Conservation (phyloP, 2,888 invertebrate genomes). For the Agonopterix alstromeriana region DNA sequence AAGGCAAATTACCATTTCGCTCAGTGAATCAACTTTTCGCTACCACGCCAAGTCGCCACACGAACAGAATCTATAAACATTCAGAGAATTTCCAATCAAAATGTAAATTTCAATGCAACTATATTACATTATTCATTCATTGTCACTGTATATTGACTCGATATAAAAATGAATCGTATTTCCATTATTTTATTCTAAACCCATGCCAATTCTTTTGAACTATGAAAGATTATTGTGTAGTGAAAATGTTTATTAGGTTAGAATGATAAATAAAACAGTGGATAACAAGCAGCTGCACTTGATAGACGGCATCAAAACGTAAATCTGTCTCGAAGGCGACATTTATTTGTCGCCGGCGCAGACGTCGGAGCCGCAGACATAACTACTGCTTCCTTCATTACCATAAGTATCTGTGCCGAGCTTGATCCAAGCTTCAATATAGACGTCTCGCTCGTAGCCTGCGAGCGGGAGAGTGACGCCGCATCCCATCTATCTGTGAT, state of each 20-base stretch:
- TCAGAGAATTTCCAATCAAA: slow-evolving; percentile 58
- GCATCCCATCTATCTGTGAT: slow-evolving; percentile 1
- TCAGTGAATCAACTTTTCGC: slow-evolving; percentile 36
- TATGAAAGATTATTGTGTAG: not conserved
- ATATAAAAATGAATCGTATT: not conserved
- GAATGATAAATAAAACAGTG: not conserved
- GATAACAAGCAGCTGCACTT: slow-evolving; percentile 7
- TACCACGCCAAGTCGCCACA: slow-evolving; percentile 13
- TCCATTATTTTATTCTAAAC: not conserved
- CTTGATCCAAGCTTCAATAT: not conserved
- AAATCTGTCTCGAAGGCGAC: slow-evolving; percentile 21
- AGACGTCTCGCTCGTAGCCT: slow-evolving; percentile 1
- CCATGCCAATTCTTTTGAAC: no score
- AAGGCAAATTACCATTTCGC: slow-evolving; percentile 21
- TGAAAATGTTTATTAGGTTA: not conserved
- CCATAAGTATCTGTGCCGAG: slow-evolving; percentile 15
- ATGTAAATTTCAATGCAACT: slow-evolving; percentile 51
- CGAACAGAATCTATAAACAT: slow-evolving; percentile 30
- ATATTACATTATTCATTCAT: slow-evolving; percentile 34
- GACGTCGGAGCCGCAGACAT: slow-evolving; percentile 15
- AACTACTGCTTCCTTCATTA: slow-evolving; percentile 33
- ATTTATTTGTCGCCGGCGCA: slow-evolving; percentile 28
- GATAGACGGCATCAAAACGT: slow-evolving; percentile 12
- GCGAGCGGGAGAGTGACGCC: slow-evolving; percentile 1
- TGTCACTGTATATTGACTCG: slow-evolving; percentile 3